A percentile compares a stretch with the other conserved stretches of the same genome.
Evolutionary conservation across 92 coral and sea anemone genomes (phyloP).

Genomic region (Epizoanthus stellaris): DNA sequence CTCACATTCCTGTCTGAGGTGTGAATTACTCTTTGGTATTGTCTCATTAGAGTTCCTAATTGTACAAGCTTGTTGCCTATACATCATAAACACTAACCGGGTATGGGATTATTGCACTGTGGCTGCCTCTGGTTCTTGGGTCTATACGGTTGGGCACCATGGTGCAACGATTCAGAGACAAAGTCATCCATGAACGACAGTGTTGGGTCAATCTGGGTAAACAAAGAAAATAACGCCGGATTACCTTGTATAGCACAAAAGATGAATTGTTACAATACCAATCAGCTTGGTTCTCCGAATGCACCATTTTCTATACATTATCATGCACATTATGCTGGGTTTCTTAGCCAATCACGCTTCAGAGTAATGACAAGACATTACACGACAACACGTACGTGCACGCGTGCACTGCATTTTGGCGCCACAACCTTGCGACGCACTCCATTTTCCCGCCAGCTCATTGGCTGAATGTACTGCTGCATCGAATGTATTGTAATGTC

Average conservation of each 20-base stretch:
- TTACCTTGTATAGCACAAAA: background rate
- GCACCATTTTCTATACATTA: background rate
- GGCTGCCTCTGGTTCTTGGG: constrained; percentile 60
- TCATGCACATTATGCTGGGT: no score
- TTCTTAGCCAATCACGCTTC: no score
- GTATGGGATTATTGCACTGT: constrained; percentile 25
- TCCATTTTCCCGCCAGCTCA: no score
- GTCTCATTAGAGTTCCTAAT: no score
- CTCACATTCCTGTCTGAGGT: background rate
- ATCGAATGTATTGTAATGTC: no score
- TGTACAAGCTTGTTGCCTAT: no score
- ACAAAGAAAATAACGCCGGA: background rate
- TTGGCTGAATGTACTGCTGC: no score
- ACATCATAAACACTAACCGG: background rate
- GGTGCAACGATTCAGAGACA: constrained; percentile 73
- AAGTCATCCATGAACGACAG: constrained; percentile 88
- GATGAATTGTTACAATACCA: background rate
- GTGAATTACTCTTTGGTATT: no score
- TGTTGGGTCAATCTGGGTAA: constrained; percentile 78
- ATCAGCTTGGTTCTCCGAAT: background rate
- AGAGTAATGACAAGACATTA: no score
- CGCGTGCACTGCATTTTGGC: no score
- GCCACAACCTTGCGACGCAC: no score
- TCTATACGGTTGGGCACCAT: constrained; percentile 83
- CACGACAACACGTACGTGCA: no score